Conservation (phyloP, 2,888 invertebrate genomes). For the Limnephilus marmoratus region DNA sequence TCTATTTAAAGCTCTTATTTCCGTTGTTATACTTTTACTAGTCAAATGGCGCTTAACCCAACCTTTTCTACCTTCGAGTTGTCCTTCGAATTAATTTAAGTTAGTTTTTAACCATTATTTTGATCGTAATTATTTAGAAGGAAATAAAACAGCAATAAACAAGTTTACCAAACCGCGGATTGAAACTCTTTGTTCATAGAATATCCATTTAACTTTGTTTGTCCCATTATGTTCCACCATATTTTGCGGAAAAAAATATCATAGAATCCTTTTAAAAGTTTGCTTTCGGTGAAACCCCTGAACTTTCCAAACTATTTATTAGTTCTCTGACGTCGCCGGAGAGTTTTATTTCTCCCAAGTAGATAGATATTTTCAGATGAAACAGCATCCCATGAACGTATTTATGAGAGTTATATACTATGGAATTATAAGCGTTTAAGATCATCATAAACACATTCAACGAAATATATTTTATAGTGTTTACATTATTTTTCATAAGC, state of each 20-base stretch:
- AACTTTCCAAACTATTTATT: constrained; percentile 20
- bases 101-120: not conserved
- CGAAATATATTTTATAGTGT: constrained; percentile 20
- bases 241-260: not conserved
- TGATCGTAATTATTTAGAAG: not conserved
- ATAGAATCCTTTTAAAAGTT: constrained; percentile 12
- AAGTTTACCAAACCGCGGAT: not conserved
- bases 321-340: constrained; percentile 20
- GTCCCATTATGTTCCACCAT: not conserved
- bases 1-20: not conserved
- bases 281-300: not conserved
- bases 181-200: not conserved
- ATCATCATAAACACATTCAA: constrained; percentile 34
- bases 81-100: not conserved
- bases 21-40: not conserved
- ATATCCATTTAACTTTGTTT: not conserved
- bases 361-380: constrained; percentile 4
- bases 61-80: not conserved
- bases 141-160: not conserved
- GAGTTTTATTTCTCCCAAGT: constrained; percentile 5
- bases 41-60: not conserved
- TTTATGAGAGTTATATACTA: not conserved
- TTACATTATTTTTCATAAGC: constrained; percentile 22
- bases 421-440: constrained; percentile 10
- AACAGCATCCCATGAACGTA: not conserved